Percentiles rank a stretch among this genome's conserved stretches.
Conservation (phyloP, 2,113 vertebrate genomes). For the Dicrurus megarhynchus region DNA sequence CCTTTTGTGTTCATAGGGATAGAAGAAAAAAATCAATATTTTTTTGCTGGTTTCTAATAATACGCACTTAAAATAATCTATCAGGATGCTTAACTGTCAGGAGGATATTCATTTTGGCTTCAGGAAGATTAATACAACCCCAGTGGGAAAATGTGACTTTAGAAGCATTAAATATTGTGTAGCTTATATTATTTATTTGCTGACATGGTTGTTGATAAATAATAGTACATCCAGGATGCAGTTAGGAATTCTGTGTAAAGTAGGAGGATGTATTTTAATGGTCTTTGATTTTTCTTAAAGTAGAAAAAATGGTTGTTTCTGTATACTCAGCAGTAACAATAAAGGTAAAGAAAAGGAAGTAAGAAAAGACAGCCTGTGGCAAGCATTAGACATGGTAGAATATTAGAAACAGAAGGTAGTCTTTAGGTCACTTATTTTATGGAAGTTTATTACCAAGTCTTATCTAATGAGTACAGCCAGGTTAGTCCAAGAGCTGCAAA, state of each 20-base stretch:
- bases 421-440: background rate
- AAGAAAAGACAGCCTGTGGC: background rate
- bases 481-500: background rate
- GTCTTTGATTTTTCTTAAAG: background rate
- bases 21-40: background rate
- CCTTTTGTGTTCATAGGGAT: conserved; percentile 7
- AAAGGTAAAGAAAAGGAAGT: background rate
- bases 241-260: background rate
- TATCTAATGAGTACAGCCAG: background rate
- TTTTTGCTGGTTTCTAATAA: background rate
- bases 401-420: background rate
- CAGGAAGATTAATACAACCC: conserved; percentile 9
- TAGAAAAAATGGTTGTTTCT: background rate
- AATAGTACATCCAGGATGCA: background rate
- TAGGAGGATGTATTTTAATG: background rate
- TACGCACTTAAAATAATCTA: conserved; percentile 4
- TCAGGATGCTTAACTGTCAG: conserved; percentile 20
- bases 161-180: background rate
- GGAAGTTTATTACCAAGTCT: background rate
- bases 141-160: conserved; percentile 3
- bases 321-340: background rate
- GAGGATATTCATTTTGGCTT: conserved; percentile 40
- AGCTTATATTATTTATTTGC: background rate
- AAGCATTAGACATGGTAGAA: background rate
- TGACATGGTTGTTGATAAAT: background rate